phyloP scores from a whole-genome alignment of 2,113 vertebrate species.

The Bostrychus sinensis region DNA sequence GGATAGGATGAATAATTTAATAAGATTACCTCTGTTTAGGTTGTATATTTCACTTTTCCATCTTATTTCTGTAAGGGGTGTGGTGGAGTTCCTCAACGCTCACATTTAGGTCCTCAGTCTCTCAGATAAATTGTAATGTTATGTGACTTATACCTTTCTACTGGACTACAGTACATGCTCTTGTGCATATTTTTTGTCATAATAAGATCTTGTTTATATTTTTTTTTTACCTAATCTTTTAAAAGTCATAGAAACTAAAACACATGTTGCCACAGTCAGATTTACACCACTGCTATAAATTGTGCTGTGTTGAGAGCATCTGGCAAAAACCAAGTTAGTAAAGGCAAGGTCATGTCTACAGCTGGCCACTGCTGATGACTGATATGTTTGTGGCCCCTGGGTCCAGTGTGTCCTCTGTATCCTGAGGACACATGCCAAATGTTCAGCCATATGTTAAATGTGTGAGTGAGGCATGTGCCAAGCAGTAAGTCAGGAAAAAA shows the following conservation, averaged over 20 bases:
- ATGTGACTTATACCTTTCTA: too few species aligned
- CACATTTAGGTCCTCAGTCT: background rate
- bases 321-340: constrained; percentile 19
- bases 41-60: too few species aligned
- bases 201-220: background rate
- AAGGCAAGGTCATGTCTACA: constrained; percentile 31
- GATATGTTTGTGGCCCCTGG: constrained; percentile 36
- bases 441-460: constrained; percentile 33
- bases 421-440: constrained; percentile 35
- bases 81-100: background rate
- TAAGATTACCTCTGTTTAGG: too few species aligned
- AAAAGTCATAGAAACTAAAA: background rate
- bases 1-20: too few species aligned
- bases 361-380: constrained; percentile 32
- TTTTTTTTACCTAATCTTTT: background rate
- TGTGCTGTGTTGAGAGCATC: constrained; percentile 10
- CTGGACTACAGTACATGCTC: too few species aligned
- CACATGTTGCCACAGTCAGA: background rate
- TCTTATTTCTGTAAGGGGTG: background rate
- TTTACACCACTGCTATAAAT: constrained; percentile 8
- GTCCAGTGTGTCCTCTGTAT: constrained; percentile 20
- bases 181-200: background rate
- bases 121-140: background rate
- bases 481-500: constrained; percentile 20
- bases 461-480: constrained; percentile 2